Percentiles rank a stretch among this genome's conserved stretches.
Conservation (phyloP, 2,888 invertebrate genomes). For the Tipula helvola region DNA sequence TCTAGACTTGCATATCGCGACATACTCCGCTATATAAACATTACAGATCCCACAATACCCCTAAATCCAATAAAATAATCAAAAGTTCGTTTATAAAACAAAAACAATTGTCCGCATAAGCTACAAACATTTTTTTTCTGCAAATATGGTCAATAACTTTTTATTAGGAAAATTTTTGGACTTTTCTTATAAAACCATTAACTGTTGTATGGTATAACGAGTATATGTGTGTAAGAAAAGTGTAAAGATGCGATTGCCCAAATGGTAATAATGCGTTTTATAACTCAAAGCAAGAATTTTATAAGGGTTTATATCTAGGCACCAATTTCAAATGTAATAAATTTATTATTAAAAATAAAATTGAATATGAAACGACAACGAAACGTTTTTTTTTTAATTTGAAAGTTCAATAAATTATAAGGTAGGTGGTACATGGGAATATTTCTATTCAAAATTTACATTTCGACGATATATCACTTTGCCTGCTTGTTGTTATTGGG, state of each 20-base stretch:
- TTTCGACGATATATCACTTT: too few species aligned
- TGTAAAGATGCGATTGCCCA: background rate
- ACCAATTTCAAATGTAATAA: background rate
- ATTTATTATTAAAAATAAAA: background rate
- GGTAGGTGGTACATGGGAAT: too few species aligned
- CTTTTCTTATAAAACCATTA: background rate
- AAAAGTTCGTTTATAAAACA: background rate
- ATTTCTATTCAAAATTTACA: too few species aligned
- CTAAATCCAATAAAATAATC: too few species aligned
- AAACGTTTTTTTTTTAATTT: too few species aligned
- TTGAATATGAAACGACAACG: background rate
- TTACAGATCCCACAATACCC: too few species aligned
- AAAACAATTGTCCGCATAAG: background rate
- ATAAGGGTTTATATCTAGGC: background rate
- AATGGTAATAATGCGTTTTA: background rate
- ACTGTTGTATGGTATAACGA: background rate
- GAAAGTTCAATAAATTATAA: too few species aligned
- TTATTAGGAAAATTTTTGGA: background rate
- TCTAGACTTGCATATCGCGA: too few species aligned
- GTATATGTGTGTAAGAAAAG: background rate
- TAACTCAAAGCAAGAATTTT: background rate
- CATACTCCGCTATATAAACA: too few species aligned
- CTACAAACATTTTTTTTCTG: background rate
- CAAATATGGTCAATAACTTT: background rate
- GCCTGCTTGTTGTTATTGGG: too few species aligned